A percentile compares a stretch with the other conserved stretches of the same genome.
Conservation (phyloP, 2,113 vertebrate genomes). For the Odocoileus hemionus region DNA sequence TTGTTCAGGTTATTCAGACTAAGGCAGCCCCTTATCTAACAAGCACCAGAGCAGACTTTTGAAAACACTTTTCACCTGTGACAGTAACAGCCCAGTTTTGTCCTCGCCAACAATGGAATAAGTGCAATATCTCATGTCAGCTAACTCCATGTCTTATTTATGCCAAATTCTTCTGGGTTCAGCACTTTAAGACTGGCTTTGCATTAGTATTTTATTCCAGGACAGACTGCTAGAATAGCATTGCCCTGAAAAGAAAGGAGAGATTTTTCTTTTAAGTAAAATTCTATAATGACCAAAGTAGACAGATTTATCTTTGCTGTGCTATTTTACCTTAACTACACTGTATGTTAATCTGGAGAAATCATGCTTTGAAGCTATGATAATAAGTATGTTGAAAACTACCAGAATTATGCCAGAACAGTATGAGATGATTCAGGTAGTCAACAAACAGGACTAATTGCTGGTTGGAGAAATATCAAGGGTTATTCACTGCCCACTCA, state of each 20-base stretch:
- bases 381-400: conserved; percentile 73
- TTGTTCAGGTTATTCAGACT: conserved; percentile 51
- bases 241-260: background rate
- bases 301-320: conserved; percentile 59
- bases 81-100: conserved; percentile 58
- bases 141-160: conserved; percentile 56
- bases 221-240: background rate
- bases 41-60: conserved; percentile 59
- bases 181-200: conserved; percentile 45
- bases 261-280: conserved; percentile 23
- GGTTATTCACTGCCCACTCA: conserved; percentile 75
- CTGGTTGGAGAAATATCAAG: conserved; percentile 74
- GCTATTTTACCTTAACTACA: conserved; percentile 33
- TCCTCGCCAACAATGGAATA: conserved; percentile 48
- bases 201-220: conserved; percentile 35
- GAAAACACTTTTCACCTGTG: conserved; percentile 67
- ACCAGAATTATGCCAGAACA: conserved; percentile 60
- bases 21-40: conserved; percentile 67
- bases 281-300: background rate
- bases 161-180: conserved; percentile 47
- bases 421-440: conserved; percentile 73
- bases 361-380: background rate
- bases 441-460: conserved; percentile 76
- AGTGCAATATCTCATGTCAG: conserved; percentile 45
- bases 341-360: conserved; percentile 32